Conservation (phyloP, 2,113 vertebrate genomes). For the Neofelis nebulosa region DNA sequence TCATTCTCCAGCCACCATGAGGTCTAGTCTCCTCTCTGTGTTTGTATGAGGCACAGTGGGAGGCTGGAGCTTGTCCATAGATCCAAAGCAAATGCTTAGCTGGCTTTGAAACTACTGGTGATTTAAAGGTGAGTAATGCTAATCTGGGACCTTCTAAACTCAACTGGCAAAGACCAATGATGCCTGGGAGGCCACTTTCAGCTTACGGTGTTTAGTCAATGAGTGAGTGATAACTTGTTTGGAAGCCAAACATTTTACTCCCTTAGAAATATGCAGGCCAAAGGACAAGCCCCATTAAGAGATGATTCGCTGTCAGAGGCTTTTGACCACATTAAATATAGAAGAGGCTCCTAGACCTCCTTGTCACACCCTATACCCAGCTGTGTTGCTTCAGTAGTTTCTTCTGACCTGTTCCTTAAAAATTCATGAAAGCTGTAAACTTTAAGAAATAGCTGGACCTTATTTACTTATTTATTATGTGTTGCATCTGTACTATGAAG, state of each 20-base stretch:
- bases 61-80: not conserved
- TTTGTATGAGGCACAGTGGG: not conserved
- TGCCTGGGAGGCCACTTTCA: conserved; percentile 60
- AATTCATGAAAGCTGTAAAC: conserved; percentile 78
- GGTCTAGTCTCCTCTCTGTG: not conserved
- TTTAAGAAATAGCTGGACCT: conserved; percentile 58
- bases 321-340: conserved; percentile 89
- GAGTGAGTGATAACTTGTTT: conserved; percentile 72
- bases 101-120: conserved; percentile 32
- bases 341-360: conserved; percentile 81
- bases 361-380: conserved; percentile 57
- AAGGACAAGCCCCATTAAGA: conserved; percentile 83
- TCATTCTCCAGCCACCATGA: not conserved
- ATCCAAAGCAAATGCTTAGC: not conserved
- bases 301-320: conserved; percentile 84
- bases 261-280: conserved; percentile 75
- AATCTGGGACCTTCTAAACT: conserved; percentile 29
- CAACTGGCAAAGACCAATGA: conserved; percentile 51
- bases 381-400: conserved; percentile 72
- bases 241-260: conserved; percentile 76
- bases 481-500: conserved; percentile 46
- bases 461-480: conserved; percentile 64
- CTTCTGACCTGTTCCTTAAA: conserved; percentile 78
- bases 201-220: conserved; percentile 65
- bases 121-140: conserved; percentile 23